phyloP scores from a whole-genome alignment of 2,888 invertebrate species.

The Perizoma flavofasciatum region DNA sequence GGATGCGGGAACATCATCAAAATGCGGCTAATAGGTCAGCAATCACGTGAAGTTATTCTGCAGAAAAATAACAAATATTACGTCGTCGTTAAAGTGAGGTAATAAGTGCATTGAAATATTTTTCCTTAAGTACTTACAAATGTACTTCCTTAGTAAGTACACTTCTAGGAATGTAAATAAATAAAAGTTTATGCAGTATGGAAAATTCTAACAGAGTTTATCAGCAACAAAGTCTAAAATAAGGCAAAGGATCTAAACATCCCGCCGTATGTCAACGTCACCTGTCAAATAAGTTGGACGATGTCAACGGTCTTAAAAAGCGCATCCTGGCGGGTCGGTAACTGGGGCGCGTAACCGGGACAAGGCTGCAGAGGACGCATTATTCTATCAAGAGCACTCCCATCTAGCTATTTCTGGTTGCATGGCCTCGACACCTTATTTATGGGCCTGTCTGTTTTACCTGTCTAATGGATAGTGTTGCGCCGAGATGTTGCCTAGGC shows the following conservation, averaged over 20 bases:
- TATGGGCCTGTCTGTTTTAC: conserved; percentile 47
- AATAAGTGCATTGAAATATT: background rate
- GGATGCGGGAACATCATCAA: conserved; percentile 19
- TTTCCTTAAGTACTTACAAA: background rate
- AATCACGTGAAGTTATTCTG: conserved; percentile 10
- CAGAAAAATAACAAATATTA: conserved; percentile 5
- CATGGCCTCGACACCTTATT: conserved; percentile 54
- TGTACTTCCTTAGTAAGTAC: no score
- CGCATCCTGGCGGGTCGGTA: conserved; percentile 66
- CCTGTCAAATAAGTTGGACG: conserved; percentile 26
- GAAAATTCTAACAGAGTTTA: background rate
- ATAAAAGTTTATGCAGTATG: no score
- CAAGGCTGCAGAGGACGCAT: conserved; percentile 76
- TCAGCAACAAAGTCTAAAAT: background rate
- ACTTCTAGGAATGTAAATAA: no score
- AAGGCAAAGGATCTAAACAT: conserved; percentile 23
- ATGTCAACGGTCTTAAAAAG: conserved; percentile 52
- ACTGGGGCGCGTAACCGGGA: conserved; percentile 71
- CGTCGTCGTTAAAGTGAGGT: background rate
- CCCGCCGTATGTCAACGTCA: conserved; percentile 23
- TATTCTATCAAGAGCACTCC: conserved; percentile 75
- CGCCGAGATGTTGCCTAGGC: conserved; percentile 19
- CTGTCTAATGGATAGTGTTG: conserved; percentile 32
- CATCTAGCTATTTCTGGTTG: conserved; percentile 58
- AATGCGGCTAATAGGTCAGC: conserved; percentile 17